Evolutionary conservation across 2,797 vertebrate species (phyloP).

Genomic region (Lycodopsis pacificus): DNA sequence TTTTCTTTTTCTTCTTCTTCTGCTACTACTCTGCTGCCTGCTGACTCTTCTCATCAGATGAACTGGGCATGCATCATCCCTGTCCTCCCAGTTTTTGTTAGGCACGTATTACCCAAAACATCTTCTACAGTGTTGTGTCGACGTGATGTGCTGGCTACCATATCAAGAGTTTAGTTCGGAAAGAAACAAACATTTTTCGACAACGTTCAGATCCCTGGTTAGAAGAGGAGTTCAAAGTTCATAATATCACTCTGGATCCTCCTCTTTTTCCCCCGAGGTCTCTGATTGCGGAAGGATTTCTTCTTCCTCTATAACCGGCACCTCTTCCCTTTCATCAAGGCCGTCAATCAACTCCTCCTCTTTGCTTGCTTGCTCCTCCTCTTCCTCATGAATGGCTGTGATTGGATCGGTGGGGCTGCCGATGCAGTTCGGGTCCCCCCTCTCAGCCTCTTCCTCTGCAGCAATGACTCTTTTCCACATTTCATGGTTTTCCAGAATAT

Average conservation of each 20-base stretch:
- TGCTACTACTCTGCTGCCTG: conserved; percentile 9
- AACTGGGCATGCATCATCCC: conserved; percentile 49
- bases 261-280: conserved; percentile 69
- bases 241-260: conserved; percentile 71
- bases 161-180: conserved; percentile 82
- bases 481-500: conserved; percentile 95
- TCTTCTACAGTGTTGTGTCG: conserved; percentile 99
- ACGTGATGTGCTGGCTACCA: conserved; percentile 95
- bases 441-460: conserved; percentile 85
- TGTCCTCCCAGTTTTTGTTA: conserved; percentile 81
- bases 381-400: conserved; percentile 94
- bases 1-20: conserved; percentile 17
- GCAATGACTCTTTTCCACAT: conserved; percentile 98
- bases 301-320: conserved; percentile 58
- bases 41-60: conserved; percentile 32
- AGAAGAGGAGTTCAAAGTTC: conserved; percentile 59
- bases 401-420: conserved; percentile 87
- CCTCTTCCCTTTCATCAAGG: conserved; percentile 67
- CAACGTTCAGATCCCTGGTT: conserved; percentile 79
- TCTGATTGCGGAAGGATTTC: conserved; percentile 64
- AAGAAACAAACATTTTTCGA: conserved; percentile 77
- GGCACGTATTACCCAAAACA: conserved; percentile 89
- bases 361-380: conserved; percentile 90
- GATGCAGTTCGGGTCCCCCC: conserved; percentile 76
- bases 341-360: conserved; percentile 71